phyloP scores from a whole-genome alignment of 2,113 vertebrate genomes.

The Seriola dumerili region DNA sequence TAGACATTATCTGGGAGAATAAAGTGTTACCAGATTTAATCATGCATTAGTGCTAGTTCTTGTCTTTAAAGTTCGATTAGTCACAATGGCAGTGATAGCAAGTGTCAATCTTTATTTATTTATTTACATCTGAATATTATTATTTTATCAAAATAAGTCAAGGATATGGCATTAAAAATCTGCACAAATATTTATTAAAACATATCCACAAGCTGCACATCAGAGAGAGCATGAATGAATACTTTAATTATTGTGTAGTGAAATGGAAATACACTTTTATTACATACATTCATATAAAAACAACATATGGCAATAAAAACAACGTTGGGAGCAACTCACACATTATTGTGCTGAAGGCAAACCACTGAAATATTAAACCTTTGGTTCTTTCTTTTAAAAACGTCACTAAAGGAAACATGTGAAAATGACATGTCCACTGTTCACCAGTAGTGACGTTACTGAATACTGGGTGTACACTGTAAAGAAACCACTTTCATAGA shows the following conservation, averaged over 20 bases:
- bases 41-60: too few relatives aligned
- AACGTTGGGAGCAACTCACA: too few relatives aligned
- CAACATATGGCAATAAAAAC: not conserved
- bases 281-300: not conserved
- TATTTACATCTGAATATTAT: not conserved
- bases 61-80: not conserved
- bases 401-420: not conserved
- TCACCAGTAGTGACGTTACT: too few relatives aligned
- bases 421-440: not conserved
- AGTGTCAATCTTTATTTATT: not conserved
- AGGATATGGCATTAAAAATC: not conserved
- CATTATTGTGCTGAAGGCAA: not conserved
- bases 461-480: not conserved
- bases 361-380: not conserved
- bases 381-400: not conserved
- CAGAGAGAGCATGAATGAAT: not conserved
- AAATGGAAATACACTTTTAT: not conserved
- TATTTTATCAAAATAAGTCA: not conserved
- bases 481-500: not conserved
- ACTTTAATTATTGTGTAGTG: not conserved
- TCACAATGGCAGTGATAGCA: not conserved
- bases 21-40: too few relatives aligned
- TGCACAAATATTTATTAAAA: constrained; percentile 5
- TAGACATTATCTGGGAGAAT: too few relatives aligned
- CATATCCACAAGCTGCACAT: not conserved